A percentile compares a stretch with the other conserved stretches of the same genome.
These are phyloP conservation scores for Coilia nasus DNA, from an alignment of 2,797 vertebrate species.

Conservation along the genomic window DNA sequence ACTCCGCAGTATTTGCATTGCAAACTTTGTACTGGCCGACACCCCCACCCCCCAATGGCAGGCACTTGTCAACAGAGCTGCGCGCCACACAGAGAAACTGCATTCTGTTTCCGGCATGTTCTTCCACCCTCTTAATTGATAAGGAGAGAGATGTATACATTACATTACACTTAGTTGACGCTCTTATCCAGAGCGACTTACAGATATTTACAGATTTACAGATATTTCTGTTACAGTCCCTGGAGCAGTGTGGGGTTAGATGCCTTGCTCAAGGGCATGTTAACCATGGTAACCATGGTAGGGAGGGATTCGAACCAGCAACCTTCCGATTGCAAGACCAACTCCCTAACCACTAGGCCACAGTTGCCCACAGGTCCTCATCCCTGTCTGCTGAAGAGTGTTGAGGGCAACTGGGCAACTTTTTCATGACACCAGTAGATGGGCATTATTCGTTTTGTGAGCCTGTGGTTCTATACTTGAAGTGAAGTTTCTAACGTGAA, in stretches of 20 bases:
- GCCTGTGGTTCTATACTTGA: no score
- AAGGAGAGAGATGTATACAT: conserved; percentile 11
- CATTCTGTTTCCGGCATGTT: neutral
- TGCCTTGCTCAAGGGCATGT: no score
- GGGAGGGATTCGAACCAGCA: no score
- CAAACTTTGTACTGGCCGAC: conserved; percentile 60
- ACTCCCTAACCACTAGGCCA: no score
- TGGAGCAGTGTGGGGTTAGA: no score
- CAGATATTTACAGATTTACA: no score
- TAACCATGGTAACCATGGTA: no score
- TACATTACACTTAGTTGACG: no score
- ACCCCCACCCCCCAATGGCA: conserved; percentile 47
- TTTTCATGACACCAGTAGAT: neutral
- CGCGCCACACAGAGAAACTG: neutral
- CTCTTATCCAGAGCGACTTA: no score
- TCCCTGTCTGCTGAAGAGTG: neutral
- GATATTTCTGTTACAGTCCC: no score
- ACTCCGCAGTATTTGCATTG: conserved; percentile 64
- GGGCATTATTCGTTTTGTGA: neutral
- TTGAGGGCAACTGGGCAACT: neutral
- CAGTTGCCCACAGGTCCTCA: neutral
- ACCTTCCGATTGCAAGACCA: no score
- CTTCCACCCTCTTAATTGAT: neutral
- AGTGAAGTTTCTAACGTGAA: no score
- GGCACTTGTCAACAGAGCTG: conserved; percentile 37